phyloP scores from a whole-genome alignment of 1,140 invertebrate genomes.

The Colletes gigas region DNA sequence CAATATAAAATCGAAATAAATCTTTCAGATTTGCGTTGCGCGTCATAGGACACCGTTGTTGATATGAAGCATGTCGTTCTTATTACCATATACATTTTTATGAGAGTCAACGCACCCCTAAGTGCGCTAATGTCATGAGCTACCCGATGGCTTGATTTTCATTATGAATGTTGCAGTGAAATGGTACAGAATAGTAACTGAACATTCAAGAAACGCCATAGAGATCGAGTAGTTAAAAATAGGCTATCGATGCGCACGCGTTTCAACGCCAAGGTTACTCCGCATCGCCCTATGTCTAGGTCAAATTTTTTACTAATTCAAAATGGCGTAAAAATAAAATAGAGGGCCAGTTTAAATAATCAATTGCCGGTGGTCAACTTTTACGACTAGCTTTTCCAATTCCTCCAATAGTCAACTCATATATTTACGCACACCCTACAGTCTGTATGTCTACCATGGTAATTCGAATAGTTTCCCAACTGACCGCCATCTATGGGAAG shows the following conservation, averaged over 20 bases:
- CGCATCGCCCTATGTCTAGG: slow-evolving; percentile 45
- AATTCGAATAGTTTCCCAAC: too few relatives aligned
- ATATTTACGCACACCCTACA: too few relatives aligned
- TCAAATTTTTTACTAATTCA: slow-evolving; percentile 36
- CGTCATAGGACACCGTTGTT: slow-evolving; percentile 15
- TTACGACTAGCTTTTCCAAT: too few relatives aligned
- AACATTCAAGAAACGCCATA: slow-evolving; percentile 7
- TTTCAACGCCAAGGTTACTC: slow-evolving; percentile 50
- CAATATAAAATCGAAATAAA: not conserved
- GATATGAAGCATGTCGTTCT: slow-evolving; percentile 14
- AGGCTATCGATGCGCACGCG: slow-evolving; percentile 30
- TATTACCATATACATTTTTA: slow-evolving; percentile 47
- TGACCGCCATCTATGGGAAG: too few relatives aligned
- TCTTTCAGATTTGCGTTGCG: slow-evolving; percentile 13
- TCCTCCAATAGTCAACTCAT: too few relatives aligned
- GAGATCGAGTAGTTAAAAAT: slow-evolving; percentile 51
- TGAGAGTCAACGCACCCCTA: slow-evolving; percentile 5
- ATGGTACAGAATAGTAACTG: not conserved
- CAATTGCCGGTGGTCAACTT: too few relatives aligned
- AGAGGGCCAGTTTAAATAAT: too few relatives aligned
- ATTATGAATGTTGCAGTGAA: not conserved
- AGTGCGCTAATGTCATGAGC: not conserved
- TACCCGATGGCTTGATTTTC: not conserved
- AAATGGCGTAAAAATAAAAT: too few relatives aligned
- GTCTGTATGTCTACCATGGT: too few relatives aligned